Conservation (phyloP, 2,113 vertebrate genomes). For the Merops nubicus region DNA sequence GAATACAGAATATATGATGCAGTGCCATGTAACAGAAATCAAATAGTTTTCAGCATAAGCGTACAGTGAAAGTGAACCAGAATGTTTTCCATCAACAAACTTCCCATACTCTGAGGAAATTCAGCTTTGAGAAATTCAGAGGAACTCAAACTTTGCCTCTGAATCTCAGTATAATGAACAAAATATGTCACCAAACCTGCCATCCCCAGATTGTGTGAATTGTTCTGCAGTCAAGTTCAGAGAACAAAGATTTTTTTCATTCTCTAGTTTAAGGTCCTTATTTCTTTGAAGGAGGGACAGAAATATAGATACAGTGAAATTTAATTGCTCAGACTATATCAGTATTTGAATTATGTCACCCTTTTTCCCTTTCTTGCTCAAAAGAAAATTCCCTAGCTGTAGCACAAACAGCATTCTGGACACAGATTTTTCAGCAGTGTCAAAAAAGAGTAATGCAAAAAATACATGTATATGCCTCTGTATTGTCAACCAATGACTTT, state of each 20-base stretch:
- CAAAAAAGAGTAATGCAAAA: neutral
- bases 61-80: neutral
- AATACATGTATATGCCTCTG: neutral
- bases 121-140: neutral
- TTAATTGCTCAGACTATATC: neutral
- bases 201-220: neutral
- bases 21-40: neutral
- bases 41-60: neutral
- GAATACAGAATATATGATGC: neutral
- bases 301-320: neutral
- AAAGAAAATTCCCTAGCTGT: neutral
- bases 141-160: neutral
- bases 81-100: neutral
- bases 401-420: neutral
- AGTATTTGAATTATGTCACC: neutral
- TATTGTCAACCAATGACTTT: neutral
- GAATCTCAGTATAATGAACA: neutral
- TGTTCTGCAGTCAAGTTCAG: neutral
- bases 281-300: neutral
- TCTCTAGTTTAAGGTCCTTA: neutral
- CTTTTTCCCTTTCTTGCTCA: rapidly evolving
- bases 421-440: neutral
- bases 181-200: neutral
- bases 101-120: neutral
- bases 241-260: neutral